phyloP scores from a whole-genome alignment of 2,797 vertebrate genomes.

The Otus scops region DNA sequence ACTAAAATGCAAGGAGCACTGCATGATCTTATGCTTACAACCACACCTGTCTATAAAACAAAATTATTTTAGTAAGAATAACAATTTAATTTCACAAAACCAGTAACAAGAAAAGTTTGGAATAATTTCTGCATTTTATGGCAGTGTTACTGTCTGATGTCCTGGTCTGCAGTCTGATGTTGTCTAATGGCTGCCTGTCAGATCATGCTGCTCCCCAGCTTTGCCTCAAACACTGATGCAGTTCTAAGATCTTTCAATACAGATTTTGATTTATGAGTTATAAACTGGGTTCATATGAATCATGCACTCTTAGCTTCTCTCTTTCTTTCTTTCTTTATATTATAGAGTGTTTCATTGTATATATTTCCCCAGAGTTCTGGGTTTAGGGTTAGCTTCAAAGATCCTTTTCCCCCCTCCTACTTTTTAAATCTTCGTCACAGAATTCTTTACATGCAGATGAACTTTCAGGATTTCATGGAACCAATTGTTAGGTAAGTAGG shows the following conservation, averaged over 20 bases:
- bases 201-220: background rate
- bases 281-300: background rate
- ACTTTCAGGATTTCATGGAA: background rate
- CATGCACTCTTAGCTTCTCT: background rate
- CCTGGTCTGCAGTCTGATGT: background rate
- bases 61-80: background rate
- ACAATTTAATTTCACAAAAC: background rate
- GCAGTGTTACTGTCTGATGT: background rate
- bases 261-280: background rate
- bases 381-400: slow-evolving; percentile 8
- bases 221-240: background rate
- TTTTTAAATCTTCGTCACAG: background rate
- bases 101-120: background rate
- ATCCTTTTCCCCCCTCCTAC: background rate
- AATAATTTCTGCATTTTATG: background rate
- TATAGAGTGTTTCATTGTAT: background rate
- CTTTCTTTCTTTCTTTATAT: background rate
- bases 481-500: background rate
- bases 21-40: background rate
- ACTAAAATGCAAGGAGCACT: background rate
- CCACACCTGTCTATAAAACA: background rate
- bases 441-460: background rate
- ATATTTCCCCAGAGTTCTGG: background rate
- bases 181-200: background rate
- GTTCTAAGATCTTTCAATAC: background rate